Conservation (phyloP, 2,888 invertebrate species). For the Timema podura region DNA sequence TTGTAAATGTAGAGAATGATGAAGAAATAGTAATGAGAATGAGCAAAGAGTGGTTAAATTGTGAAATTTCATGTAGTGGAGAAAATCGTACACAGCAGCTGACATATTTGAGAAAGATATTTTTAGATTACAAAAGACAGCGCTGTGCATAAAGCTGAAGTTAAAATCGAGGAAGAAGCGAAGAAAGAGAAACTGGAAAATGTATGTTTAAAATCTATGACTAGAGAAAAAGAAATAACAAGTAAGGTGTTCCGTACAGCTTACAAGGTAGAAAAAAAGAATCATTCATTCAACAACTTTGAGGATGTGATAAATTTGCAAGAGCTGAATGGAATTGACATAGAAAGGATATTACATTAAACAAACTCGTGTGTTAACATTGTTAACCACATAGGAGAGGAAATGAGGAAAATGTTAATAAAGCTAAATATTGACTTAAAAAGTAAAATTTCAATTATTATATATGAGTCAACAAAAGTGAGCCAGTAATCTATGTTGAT, state of each 20-base stretch:
- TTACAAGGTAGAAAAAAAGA: too few relatives aligned
- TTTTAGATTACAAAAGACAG: background rate
- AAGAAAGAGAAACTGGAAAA: constrained; percentile 2
- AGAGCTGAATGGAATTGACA: too few relatives aligned
- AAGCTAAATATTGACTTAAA: background rate
- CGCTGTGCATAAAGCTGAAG: background rate
- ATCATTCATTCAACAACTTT: too few relatives aligned
- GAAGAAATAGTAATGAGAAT: background rate
- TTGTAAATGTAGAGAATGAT: too few relatives aligned
- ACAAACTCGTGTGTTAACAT: background rate
- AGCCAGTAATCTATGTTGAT: background rate
- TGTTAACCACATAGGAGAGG: background rate
- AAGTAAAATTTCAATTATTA: background rate
- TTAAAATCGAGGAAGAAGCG: background rate
- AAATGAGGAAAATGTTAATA: background rate
- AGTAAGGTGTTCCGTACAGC: too few relatives aligned
- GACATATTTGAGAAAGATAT: background rate
- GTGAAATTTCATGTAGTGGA: background rate
- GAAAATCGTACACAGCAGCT: background rate
- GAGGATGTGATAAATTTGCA: too few relatives aligned
- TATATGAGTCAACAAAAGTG: background rate
- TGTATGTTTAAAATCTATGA: constrained; percentile 5
- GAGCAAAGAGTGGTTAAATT: background rate
- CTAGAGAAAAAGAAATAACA: constrained; percentile 5
- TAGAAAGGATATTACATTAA: background rate